Percentiles rank a stretch among this genome's conserved stretches.
These are phyloP conservation scores for Drosophila colorata DNA, from an alignment of 2,888 invertebrate species.

Conservation along the genomic window DNA sequence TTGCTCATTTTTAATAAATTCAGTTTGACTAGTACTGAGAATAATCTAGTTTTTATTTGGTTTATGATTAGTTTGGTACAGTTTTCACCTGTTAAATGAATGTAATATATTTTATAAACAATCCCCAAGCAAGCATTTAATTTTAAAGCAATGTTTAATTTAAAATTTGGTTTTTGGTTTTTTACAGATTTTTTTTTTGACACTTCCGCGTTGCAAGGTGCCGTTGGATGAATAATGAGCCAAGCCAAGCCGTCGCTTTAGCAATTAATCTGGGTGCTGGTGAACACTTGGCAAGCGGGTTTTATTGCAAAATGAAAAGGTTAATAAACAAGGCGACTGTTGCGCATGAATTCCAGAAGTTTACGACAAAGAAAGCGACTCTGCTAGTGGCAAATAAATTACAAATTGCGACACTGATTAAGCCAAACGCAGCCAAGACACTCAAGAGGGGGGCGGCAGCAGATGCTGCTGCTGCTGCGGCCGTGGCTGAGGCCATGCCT, in stretches of 20 bases:
- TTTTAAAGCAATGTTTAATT: not conserved
- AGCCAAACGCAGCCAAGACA: slow-evolving; percentile 48
- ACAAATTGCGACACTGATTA: slow-evolving; percentile 62
- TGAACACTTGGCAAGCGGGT: slow-evolving; percentile 56
- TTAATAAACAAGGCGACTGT: slow-evolving; percentile 72
- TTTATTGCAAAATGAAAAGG: slow-evolving; percentile 71
- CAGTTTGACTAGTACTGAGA: too few species aligned
- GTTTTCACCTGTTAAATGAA: too few species aligned
- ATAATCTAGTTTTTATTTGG: too few species aligned
- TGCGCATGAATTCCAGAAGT: slow-evolving; percentile 66
- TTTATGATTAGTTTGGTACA: too few species aligned
- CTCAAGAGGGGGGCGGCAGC: slow-evolving; percentile 13
- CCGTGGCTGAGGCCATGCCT: slow-evolving; percentile 62
- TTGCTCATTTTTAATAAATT: too few species aligned
- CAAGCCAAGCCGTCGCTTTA: slow-evolving; percentile 44
- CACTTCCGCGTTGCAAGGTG: slow-evolving; percentile 68
- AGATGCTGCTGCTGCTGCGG: slow-evolving; percentile 45
- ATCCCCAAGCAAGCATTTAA: not conserved
- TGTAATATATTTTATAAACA: not conserved
- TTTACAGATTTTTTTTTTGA: slow-evolving; percentile 32
- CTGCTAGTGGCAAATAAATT: slow-evolving; percentile 67
- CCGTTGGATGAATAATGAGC: slow-evolving; percentile 60
- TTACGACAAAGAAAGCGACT: slow-evolving; percentile 74
- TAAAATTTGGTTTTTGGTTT: not conserved
- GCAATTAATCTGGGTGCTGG: slow-evolving; percentile 69